Evolutionary conservation across 2,113 vertebrate genomes (phyloP).

Genomic region (Myotis yumanensis): DNA sequence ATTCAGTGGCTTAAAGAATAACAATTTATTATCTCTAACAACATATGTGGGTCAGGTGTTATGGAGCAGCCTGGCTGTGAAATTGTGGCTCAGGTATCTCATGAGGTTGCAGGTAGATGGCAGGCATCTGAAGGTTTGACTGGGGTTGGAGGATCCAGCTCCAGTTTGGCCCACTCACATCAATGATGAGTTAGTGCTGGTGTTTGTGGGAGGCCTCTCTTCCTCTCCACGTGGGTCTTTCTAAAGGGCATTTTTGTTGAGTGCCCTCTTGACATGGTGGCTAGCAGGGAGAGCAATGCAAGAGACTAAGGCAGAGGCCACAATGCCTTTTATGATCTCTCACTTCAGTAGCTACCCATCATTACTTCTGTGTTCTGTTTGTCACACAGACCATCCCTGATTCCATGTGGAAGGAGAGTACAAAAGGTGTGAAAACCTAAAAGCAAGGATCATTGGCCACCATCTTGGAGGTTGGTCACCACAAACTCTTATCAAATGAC

Average conservation of each 20-base stretch:
- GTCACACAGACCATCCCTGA: background rate
- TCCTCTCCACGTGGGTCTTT: background rate
- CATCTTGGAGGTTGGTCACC: background rate
- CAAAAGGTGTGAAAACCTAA: background rate
- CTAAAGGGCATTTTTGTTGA: background rate
- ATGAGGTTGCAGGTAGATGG: background rate
- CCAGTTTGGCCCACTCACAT: background rate
- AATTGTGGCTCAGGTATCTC: background rate
- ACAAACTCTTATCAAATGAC: background rate
- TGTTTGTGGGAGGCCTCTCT: background rate
- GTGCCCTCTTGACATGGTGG: too few relatives aligned
- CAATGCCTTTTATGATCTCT: background rate
- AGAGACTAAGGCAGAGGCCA: background rate
- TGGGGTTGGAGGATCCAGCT: background rate
- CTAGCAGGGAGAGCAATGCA: background rate
- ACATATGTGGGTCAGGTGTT: background rate
- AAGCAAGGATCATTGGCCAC: background rate
- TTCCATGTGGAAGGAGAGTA: background rate
- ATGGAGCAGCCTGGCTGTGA: background rate
- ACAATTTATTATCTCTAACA: background rate
- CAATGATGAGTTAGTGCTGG: too few relatives aligned
- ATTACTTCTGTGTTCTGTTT: background rate
- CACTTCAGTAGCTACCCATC: background rate
- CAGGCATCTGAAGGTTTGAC: background rate
- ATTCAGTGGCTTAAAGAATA: background rate